Percentiles rank a stretch among this genome's conserved stretches.
These are phyloP conservation scores for Plectropomus leopardus DNA, from an alignment of 2,113 vertebrate genomes.

Conservation along the genomic window DNA sequence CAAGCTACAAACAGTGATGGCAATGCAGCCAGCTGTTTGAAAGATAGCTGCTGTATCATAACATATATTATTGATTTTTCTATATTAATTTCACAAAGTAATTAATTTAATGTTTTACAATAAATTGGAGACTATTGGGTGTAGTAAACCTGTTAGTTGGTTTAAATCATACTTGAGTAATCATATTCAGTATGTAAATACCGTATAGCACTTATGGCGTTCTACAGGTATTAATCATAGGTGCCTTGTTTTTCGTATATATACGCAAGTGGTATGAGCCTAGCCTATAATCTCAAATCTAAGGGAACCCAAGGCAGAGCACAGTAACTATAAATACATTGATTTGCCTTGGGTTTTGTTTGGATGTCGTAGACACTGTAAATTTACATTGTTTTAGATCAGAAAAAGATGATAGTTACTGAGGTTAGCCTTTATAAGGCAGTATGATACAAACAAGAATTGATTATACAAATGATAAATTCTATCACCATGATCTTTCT, in stretches of 20 bases:
- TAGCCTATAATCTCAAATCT: too few relatives aligned
- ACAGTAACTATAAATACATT: too few relatives aligned
- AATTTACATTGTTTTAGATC: too few relatives aligned
- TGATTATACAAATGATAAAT: background rate
- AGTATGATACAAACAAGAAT: too few relatives aligned
- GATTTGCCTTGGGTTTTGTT: too few relatives aligned
- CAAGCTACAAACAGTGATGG: background rate
- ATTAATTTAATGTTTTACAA: background rate
- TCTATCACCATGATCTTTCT: background rate
- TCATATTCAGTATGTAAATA: background rate
- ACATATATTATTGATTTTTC: background rate
- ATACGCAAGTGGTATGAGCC: too few relatives aligned
- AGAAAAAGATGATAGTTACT: too few relatives aligned
- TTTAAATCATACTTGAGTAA: background rate
- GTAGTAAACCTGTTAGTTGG: background rate
- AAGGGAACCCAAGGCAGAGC: too few relatives aligned
- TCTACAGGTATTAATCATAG: background rate
- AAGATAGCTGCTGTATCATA: background rate
- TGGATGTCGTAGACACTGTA: too few relatives aligned
- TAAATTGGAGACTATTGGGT: background rate
- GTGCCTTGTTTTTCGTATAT: background rate
- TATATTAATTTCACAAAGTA: background rate
- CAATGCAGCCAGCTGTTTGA: background rate
- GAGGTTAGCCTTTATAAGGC: too few relatives aligned
- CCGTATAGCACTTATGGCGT: background rate